phyloP scores from a whole-genome alignment of 2,888 invertebrate genomes.

The Aethes cnicana region DNA sequence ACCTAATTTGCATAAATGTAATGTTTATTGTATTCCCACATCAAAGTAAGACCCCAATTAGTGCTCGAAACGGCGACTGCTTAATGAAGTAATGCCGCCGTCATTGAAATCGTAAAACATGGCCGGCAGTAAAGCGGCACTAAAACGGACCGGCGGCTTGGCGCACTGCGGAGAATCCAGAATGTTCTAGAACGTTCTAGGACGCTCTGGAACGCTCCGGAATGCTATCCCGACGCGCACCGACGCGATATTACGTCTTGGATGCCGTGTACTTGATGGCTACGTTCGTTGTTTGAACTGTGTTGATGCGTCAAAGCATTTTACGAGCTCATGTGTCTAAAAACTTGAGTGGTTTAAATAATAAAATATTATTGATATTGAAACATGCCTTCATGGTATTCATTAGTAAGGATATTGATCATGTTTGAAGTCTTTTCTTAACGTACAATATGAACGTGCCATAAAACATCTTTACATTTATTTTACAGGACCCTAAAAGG shows the following conservation, averaged over 20 bases:
- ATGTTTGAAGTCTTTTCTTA: too few relatives aligned
- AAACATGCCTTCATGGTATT: too few relatives aligned
- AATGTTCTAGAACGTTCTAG: background rate
- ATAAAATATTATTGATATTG: too few relatives aligned
- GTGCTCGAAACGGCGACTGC: slow-evolving; percentile 6
- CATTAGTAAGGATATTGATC: too few relatives aligned
- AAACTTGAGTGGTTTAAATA: too few relatives aligned
- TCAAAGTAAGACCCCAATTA: slow-evolving; percentile 16
- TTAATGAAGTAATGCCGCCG: slow-evolving; percentile 43
- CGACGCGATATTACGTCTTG: background rate
- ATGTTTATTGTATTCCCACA: too few relatives aligned
- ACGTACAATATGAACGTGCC: too few relatives aligned
- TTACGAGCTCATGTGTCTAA: too few relatives aligned
- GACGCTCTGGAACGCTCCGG: background rate
- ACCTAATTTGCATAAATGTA: slow-evolving; percentile 9
- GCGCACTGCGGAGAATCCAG: slow-evolving; percentile 31
- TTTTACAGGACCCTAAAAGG: too few relatives aligned
- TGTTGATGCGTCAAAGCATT: too few relatives aligned
- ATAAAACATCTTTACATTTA: too few relatives aligned
- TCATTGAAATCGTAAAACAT: slow-evolving; percentile 41
- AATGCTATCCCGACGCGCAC: background rate
- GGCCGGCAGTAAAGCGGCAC: slow-evolving; percentile 37
- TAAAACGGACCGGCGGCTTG: slow-evolving; percentile 33
- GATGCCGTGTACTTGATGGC: background rate
- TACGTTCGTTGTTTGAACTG: background rate